These are phyloP conservation scores for Habropoda laboriosa DNA, from an alignment of 1,140 invertebrate species.

Conservation along the genomic window DNA sequence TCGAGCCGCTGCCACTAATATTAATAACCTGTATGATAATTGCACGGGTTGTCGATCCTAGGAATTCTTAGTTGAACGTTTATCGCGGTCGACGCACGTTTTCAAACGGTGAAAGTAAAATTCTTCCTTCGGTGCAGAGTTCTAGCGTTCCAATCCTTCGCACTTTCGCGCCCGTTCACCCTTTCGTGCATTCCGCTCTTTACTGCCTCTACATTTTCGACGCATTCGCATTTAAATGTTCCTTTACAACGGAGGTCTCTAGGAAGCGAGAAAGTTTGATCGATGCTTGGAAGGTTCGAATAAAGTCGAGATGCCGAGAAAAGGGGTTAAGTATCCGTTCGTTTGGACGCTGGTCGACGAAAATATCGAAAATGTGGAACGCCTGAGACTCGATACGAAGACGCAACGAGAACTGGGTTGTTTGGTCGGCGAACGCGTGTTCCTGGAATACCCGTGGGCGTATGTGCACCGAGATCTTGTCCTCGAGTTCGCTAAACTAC, in stretches of 20 bases:
- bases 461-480: slow-evolving; percentile 83
- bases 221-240: background rate
- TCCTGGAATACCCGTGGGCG: slow-evolving; percentile 88
- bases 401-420: slow-evolving; percentile 70
- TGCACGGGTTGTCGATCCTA: background rate
- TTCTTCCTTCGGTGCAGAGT: slow-evolving; percentile 48
- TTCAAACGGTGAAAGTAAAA: slow-evolving; percentile 67
- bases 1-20: background rate
- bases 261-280: slow-evolving; percentile 59
- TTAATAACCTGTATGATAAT: slow-evolving; percentile 11
- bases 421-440: slow-evolving; percentile 80
- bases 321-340: slow-evolving; percentile 49
- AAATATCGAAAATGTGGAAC: slow-evolving; percentile 71
- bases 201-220: background rate
- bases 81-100: slow-evolving; percentile 49
- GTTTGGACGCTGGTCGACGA: slow-evolving; percentile 67
- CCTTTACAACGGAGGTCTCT: background rate
- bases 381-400: slow-evolving; percentile 61
- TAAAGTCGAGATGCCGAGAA: slow-evolving; percentile 54
- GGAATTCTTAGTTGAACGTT: slow-evolving; percentile 40
- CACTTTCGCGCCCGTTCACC: slow-evolving; percentile 52
- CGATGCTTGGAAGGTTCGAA: slow-evolving; percentile 45
- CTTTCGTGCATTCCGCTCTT: slow-evolving; percentile 8
- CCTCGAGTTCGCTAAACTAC: slow-evolving; percentile 68
- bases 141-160: slow-evolving; percentile 49